These are phyloP conservation scores for Ondatra zibethicus DNA, from an alignment of 2,113 vertebrate species.

Conservation along the genomic window DNA sequence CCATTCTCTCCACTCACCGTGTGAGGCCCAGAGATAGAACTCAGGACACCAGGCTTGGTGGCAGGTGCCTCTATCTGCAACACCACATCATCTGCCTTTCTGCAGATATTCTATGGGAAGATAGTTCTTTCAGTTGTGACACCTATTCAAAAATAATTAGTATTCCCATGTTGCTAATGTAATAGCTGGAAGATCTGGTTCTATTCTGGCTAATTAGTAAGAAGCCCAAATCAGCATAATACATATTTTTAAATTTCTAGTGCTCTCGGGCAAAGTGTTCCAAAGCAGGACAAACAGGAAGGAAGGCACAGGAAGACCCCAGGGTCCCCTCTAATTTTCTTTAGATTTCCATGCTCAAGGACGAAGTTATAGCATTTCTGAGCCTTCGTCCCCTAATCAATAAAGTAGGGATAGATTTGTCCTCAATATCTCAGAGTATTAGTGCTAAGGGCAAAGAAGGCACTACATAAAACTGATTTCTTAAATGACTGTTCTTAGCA, in stretches of 20 bases:
- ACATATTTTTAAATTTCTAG: neutral
- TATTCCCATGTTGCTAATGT: neutral
- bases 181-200: neutral
- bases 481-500: neutral
- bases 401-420: neutral
- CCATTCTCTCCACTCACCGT: neutral
- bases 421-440: neutral
- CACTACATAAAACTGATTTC: neutral
- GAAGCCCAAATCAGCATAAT: neutral
- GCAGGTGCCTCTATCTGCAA: neutral
- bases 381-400: neutral
- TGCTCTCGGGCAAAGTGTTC: conserved; percentile 11
- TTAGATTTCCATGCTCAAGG: neutral
- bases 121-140: neutral
- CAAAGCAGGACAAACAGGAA: neutral
- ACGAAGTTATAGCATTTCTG: neutral
- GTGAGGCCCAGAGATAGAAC: neutral
- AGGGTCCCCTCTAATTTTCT: neutral
- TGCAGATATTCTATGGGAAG: neutral
- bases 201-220: conserved; percentile 3
- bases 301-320: neutral
- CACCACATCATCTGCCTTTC: neutral
- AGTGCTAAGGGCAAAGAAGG: neutral
- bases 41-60: too few relatives aligned
- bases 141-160: conserved; percentile 36